Conservation (phyloP, 1,140 invertebrate genomes). For the Orchesella cincta region DNA sequence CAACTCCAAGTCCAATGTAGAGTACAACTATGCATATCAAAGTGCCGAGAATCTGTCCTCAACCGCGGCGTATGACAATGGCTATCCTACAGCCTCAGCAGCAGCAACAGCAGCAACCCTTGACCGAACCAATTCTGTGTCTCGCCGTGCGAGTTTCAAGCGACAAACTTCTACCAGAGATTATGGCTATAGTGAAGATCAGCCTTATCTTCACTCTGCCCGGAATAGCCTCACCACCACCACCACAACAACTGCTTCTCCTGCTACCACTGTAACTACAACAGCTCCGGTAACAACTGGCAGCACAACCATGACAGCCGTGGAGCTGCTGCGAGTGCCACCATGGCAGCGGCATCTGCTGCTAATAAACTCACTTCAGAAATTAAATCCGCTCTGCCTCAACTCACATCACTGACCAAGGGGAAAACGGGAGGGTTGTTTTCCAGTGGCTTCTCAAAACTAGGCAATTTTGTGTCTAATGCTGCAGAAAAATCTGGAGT, state of each 20-base stretch:
- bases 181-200: slow-evolving; percentile 34
- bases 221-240: slow-evolving; percentile 39
- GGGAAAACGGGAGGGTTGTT: slow-evolving; percentile 38
- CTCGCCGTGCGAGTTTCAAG: slow-evolving; percentile 47
- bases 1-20: slow-evolving; percentile 47
- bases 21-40: slow-evolving; percentile 52
- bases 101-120: neutral
- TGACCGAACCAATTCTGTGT: slow-evolving; percentile 43
- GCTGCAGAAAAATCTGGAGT: slow-evolving; percentile 39
- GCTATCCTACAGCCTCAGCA: neutral
- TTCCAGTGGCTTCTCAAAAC: slow-evolving; percentile 41
- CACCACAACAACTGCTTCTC: slow-evolving; percentile 51
- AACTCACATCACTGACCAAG: slow-evolving; percentile 36
- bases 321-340: slow-evolving; percentile 48
- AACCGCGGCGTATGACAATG: neutral
- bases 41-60: slow-evolving; percentile 50
- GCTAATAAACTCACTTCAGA: slow-evolving; percentile 38
- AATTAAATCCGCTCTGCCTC: slow-evolving; percentile 38
- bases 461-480: slow-evolving; percentile 36
- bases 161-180: slow-evolving; percentile 49
- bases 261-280: slow-evolving; percentile 41
- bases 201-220: neutral
- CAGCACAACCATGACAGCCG: slow-evolving; percentile 4
- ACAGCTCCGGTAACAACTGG: slow-evolving; percentile 29
- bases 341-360: slow-evolving; percentile 26